Evolutionary conservation across 2,797 vertebrate genomes (phyloP), one percentile per base, ranked within the genome.

Genomic region (Psittacula derbiana): DNA sequence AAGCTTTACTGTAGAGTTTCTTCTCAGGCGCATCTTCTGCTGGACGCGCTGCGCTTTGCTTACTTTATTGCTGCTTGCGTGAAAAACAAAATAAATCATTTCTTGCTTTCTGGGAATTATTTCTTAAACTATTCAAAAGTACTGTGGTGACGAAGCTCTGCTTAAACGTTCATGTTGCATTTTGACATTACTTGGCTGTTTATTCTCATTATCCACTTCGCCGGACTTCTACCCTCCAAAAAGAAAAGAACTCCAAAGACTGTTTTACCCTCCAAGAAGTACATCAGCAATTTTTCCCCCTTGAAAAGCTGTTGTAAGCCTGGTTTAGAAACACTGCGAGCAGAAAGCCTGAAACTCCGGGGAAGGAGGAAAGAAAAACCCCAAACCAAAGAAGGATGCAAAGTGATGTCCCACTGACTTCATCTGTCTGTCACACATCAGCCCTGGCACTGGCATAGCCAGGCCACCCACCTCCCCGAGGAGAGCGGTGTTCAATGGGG

Each of bases 391-490:
- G 65, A 62, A 50, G 16, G 25, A 86, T 71, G 61, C 55, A 61
- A 67, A 74, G 27, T 3, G 40, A 30, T 21, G 14, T 66, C 80
- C 73, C 57, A 11, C 36, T 81, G 74, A 80, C 36, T 89, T 92
- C 30, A 5, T 85, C 80, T 80, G 64, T 69, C 87, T 92, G 86
- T 86, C 92, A 93, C 62, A 53, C 70, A 11, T 72, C 83, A 83
- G 44, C 28, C 50, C 47, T 28, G 66, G 70, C 75, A 58, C 60
- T 20, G 61, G 80, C 0, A 2, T 16, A 69, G 46, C 33, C 3
- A 4, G 88, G 85, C 80, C 86, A 89, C 86, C 66, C 78, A 20
- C 38, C 40, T 85, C 57, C 58, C 60, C 0, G 5, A 87, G 91
- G 83, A 93, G 62, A 76, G 38, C 21, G 3, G 2, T 10, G 64